Conservation (phyloP, 2,113 vertebrate species). For the Colius striatus region DNA sequence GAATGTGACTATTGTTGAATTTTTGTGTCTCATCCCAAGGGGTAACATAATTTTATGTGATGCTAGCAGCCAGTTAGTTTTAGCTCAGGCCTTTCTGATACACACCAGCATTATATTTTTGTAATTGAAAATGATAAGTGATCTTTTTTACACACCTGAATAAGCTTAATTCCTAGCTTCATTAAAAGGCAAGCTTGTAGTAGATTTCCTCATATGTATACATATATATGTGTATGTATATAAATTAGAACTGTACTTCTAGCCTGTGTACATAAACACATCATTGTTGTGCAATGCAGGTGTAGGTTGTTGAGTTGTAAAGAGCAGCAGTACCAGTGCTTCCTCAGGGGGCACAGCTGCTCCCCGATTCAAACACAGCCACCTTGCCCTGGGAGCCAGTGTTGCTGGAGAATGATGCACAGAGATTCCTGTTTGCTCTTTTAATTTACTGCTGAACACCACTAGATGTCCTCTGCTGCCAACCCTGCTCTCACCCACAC, state of each 20-base stretch:
- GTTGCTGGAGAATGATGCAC: not conserved
- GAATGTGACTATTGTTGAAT: not conserved
- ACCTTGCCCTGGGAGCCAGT: not conserved
- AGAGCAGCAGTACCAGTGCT: not conserved
- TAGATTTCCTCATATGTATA: not conserved
- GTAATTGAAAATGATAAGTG: not conserved
- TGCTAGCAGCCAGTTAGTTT: not conserved
- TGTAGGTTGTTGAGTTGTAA: not conserved
- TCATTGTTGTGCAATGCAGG: not conserved
- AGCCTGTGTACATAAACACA: not conserved
- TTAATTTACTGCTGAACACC: not conserved
- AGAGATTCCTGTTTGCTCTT: not conserved
- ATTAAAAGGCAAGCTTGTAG: not conserved
- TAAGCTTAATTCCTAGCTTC: not conserved
- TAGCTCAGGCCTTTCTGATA: not conserved
- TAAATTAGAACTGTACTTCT: not conserved
- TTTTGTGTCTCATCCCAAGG: not conserved
- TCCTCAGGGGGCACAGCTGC: not conserved
- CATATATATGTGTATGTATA: too few species aligned
- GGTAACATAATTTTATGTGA: not conserved
- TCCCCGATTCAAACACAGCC: not conserved
- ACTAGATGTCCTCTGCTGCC: conserved; percentile 57
- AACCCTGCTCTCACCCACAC: not conserved
- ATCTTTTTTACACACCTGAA: not conserved
- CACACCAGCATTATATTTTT: not conserved